Evolutionary conservation across 2,113 vertebrate genomes (phyloP), one percentile per base, ranked within the genome.

Genomic region (Potamarius usumacintae): DNA sequence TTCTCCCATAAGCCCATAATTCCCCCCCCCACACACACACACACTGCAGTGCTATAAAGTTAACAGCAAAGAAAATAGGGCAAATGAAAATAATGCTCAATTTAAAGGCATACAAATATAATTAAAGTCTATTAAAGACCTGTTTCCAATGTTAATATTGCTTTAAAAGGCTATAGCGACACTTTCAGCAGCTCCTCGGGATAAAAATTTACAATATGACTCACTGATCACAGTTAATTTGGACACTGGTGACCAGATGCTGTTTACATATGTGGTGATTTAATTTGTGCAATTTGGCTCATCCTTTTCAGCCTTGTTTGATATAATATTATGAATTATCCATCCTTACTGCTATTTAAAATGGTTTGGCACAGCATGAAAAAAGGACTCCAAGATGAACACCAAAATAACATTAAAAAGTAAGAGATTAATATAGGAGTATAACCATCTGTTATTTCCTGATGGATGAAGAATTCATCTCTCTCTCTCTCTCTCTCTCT

Each of bases 171-270:
- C 53, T n/a, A 48, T 12, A 82, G 53, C 14, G 48, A 81, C 12
- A 65, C 77, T 58, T 69, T 12, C 34, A 12, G 34, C 62, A 71
- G 20, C 20, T 57, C 7, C 63, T 57, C 14, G 25, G 85, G n/a
- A 72, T 81, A 50, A 57, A 72, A 62, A 52, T 60, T 53, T 14
- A 48, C 20, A 71, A 27, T n/a, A 57, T 53, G 78, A 86, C 50
- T 72, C n/a, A 71, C 71, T 86, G 27, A 71, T 42, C 27, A 80
- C 62, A 58, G 63, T 81, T 82, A 81, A 82, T 82, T 79, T 72
- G 63, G 85, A 17, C 42, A 55, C 48, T 12, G n/a, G 12, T 71
- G 78, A 86, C 58, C 78, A 69, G 78, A 86, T 77, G 85, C 78
- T 81, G 85, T 86, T 71, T 86, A 82, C 63, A 58, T 34, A 58